Evolutionary conservation across 2,113 vertebrate species (phyloP).

Genomic region (Seriola rivoliana): DNA sequence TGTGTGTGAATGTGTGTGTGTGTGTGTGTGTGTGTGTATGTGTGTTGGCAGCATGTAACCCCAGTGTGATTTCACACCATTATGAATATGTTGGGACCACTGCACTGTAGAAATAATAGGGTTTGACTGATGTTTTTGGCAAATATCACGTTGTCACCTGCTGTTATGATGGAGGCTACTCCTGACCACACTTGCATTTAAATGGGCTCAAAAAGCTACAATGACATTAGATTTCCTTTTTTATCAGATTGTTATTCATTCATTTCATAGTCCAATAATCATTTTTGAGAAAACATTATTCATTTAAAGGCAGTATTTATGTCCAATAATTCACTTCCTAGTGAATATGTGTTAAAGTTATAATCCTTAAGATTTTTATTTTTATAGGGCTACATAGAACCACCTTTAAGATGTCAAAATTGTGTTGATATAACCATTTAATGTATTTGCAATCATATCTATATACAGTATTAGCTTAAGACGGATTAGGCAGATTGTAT

Average conservation of each 20-base stretch:
- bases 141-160: background rate
- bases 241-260: background rate
- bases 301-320: background rate
- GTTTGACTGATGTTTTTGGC: slow-evolving; percentile 55
- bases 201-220: background rate
- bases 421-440: too few relatives aligned
- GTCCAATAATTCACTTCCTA: too few relatives aligned
- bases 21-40: slow-evolving; percentile 10
- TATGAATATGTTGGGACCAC: background rate
- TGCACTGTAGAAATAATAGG: slow-evolving; percentile 33
- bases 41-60: slow-evolving; percentile 23
- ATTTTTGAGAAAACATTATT: background rate
- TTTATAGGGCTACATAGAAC: background rate
- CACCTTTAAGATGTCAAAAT: background rate
- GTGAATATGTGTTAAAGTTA: background rate
- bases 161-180: slow-evolving; percentile 43
- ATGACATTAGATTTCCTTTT: background rate
- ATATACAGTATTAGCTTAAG: too few relatives aligned
- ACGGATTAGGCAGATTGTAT: too few relatives aligned
- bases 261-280: background rate
- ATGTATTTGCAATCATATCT: too few relatives aligned
- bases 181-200: slow-evolving; percentile 27
- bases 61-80: slow-evolving; percentile 23
- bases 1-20: background rate
- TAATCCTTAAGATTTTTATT: background rate